A percentile compares a stretch with the other conserved stretches of the same genome.
These are phyloP conservation scores for Clistopyga incitator DNA, from an alignment of 2,888 invertebrate genomes.

Conservation along the genomic window DNA sequence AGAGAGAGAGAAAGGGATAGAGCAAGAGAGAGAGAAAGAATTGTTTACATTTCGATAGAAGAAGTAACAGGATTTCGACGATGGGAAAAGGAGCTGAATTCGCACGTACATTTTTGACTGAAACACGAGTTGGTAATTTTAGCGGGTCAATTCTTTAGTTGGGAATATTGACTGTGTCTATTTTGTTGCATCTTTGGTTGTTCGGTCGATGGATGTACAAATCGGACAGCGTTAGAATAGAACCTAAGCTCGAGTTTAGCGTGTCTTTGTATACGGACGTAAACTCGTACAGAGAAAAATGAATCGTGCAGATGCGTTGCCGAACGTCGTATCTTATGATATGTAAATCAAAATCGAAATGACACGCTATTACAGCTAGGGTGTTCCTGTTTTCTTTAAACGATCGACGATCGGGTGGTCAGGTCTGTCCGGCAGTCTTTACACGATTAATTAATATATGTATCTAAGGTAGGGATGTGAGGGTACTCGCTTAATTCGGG, in stretches of 20 bases:
- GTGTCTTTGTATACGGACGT: constrained; percentile 9
- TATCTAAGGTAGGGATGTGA: too few species aligned
- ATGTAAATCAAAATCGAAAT: constrained; percentile 76
- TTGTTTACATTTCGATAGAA: constrained; percentile 53
- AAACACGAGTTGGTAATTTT: constrained; percentile 58
- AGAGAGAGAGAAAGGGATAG: not conserved
- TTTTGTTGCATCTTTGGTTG: not conserved
- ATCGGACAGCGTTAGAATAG: not conserved
- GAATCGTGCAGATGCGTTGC: not conserved
- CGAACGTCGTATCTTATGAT: constrained; percentile 75
- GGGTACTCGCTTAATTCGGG: too few species aligned
- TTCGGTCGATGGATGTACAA: not conserved
- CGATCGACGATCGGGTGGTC: constrained; percentile 19
- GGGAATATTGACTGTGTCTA: not conserved
- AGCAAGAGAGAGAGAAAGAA: not conserved
- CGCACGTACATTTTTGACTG: constrained; percentile 61
- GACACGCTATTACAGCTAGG: constrained; percentile 23
- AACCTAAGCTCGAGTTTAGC: not conserved
- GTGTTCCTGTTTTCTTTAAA: constrained; percentile 4
- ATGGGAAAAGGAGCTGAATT: constrained; percentile 53
- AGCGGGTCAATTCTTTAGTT: constrained; percentile 18
- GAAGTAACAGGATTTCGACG: constrained; percentile 67
- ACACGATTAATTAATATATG: constrained; percentile 45
- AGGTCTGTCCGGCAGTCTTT: constrained; percentile 55
- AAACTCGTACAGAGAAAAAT: constrained; percentile 27